Evolutionary conservation across 2,888 invertebrate genomes (phyloP), one percentile per base, ranked within the genome.

Genomic region (Parnassius apollo): DNA sequence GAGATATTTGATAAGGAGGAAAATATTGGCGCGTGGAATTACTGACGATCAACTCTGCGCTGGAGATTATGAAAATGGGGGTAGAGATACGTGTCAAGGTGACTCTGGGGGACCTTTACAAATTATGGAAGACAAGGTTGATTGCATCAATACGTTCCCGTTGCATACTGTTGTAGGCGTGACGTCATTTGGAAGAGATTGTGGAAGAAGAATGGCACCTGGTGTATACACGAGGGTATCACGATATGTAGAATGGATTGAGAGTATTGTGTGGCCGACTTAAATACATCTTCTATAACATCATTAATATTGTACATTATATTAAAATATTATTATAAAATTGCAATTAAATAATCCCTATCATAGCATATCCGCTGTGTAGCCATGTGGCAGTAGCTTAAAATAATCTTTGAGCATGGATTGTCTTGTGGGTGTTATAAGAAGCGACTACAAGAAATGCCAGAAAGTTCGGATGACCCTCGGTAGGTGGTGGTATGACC

Each of bases 141-240:
- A 91, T 57, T 91, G 91, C 69, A 55, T 80, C 0, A 75, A 75
- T 1, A 79, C 72, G 1, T 92, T 91, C 70, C 91, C 91, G 10
- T 69, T 93, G 2, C 89, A 91, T 61, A 86, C 77, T 52, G 76
- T 93, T 9, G 81, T 93, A 0, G 93, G 92, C 0, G 85, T 93
- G 46, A 93, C 93, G 0, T 93, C 93, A 0, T 93, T 93, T 73
- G 93, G 93, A 0, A 81, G 91, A 52, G 89, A 92, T 67, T 93
- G 93, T 68, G 93, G 92, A 0, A 83, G 90, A 54, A 86, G 83
- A 63, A 88, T 86, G 81, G 85, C 93, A 0, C 93, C 93, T 1
- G 93, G 93, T 7, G 91, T 93, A 0, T 93, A 93, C 65, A 92
- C 91, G 0, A 82, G 85, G 53, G 92, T 93, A 25, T 88, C 86